Conservation (phyloP, 2,113 vertebrate genomes). For the Meles meles region DNA sequence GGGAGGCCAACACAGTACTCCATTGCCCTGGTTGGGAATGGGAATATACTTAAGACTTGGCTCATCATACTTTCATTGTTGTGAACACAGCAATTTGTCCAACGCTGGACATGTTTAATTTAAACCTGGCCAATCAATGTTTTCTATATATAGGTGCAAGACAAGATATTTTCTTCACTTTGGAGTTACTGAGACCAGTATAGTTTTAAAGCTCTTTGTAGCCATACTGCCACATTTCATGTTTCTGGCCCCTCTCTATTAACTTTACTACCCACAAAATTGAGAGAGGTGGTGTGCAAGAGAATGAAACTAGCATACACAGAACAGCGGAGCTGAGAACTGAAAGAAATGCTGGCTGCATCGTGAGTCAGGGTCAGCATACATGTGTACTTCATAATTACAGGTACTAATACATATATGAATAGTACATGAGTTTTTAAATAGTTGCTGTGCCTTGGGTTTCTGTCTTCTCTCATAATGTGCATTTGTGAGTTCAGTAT, state of each 20-base stretch:
- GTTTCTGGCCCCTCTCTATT: background rate
- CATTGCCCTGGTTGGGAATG: background rate
- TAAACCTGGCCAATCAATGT: background rate
- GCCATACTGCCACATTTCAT: background rate
- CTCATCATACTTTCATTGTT: background rate
- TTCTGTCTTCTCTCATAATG: background rate
- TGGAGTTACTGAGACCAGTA: background rate
- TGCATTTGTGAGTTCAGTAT: background rate
- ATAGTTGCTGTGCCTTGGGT: background rate
- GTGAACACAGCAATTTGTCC: background rate
- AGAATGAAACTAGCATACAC: background rate
- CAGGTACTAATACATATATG: background rate
- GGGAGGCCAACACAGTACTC: background rate
- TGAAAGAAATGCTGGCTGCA: background rate
- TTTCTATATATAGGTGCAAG: background rate
- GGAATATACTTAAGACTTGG: background rate
- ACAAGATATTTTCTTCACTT: background rate
- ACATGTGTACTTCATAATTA: background rate
- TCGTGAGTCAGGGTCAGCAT: background rate
- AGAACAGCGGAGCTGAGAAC: background rate
- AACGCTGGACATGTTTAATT: background rate
- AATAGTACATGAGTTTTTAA: background rate
- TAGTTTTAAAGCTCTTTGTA: background rate
- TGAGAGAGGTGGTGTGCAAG: background rate
- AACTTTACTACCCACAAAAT: background rate